Conservation (phyloP, 2,888 invertebrate species). For the Oligia latruncula region DNA sequence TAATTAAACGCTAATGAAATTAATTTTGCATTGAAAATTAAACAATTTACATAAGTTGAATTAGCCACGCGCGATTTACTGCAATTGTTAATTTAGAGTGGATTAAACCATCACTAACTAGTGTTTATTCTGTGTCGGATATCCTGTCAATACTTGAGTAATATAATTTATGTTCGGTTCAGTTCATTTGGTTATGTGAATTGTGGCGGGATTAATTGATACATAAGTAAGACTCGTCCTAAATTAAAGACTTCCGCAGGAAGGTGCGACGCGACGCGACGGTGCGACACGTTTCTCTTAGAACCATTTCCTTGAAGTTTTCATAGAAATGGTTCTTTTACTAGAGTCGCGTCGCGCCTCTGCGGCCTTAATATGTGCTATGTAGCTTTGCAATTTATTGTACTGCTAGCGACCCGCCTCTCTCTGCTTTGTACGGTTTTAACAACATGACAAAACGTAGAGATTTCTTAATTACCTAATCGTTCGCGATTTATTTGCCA, state of each 20-base stretch:
- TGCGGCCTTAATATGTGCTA: too few species aligned
- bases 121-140: slow-evolving; percentile 10
- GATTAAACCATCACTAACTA: slow-evolving; percentile 17
- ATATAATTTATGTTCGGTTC: neutral
- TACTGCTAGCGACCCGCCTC: too few species aligned
- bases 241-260: neutral
- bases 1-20: neutral
- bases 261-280: neutral
- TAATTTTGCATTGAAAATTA: neutral
- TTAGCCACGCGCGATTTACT: neutral
- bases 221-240: neutral
- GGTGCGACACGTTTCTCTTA: too few species aligned
- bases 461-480: too few species aligned
- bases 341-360: too few species aligned
- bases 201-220: neutral
- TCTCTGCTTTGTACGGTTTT: too few species aligned
- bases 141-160: slow-evolving; percentile 3
- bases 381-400: too few species aligned
- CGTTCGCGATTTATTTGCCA: too few species aligned
- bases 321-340: too few species aligned
- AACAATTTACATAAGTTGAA: neutral
- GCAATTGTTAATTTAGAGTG: slow-evolving; percentile 6
- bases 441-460: too few species aligned
- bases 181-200: neutral
- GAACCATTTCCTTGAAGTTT: too few species aligned